Evolutionary conservation across 2,888 invertebrate species (phyloP), one percentile per base, ranked within the genome.

Genomic region (Ethmia dodecea): DNA sequence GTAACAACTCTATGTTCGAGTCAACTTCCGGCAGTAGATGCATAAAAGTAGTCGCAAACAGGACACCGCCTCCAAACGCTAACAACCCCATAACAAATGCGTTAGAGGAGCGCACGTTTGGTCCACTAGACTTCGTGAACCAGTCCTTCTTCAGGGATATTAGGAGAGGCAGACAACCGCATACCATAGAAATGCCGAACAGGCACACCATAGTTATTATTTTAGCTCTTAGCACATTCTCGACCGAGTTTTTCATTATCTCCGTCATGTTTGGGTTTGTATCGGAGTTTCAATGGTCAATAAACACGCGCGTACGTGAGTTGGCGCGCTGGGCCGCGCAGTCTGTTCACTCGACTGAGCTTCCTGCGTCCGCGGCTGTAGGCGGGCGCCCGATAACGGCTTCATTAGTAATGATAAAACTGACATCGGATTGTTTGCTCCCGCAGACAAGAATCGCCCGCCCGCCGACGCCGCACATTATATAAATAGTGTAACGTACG

Each of bases 11-110:
- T 27, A 94, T 89, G 33, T 89, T 89, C 50, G 93, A 92, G 32
- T 89, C 87, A 0, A 95, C 93, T 81, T 95, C 95, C 5, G 95
- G 95, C 37, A 95, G 71, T 51, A 95, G 76, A 64, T 95, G 95
- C 58, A 94, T 83, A 57, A 95, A 94, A 1, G 94, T 94, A 3
- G 95, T 95, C 45, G 92, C 91, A 33, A 95, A 86, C 5, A 95
- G 77, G 0, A 95, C 94, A 4, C 95, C 95, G 5, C 94, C 95
- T 6, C 94, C 95, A 47, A 94, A 92, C 31, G 93, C 90, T 28
- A 95, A 72, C 5, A 94, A 64, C n/a, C 91, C 83, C 47, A 89
- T 81, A 27, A 92, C 89, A 13, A 89, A 53, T 49, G 57, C 62
- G 51, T 86, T 87, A 3, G 89, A 89, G 16, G 79, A 69, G 28